A percentile compares a stretch with the other conserved stretches of the same genome.
Conservation (phyloP, 2,113 vertebrate genomes). For the human region DNA sequence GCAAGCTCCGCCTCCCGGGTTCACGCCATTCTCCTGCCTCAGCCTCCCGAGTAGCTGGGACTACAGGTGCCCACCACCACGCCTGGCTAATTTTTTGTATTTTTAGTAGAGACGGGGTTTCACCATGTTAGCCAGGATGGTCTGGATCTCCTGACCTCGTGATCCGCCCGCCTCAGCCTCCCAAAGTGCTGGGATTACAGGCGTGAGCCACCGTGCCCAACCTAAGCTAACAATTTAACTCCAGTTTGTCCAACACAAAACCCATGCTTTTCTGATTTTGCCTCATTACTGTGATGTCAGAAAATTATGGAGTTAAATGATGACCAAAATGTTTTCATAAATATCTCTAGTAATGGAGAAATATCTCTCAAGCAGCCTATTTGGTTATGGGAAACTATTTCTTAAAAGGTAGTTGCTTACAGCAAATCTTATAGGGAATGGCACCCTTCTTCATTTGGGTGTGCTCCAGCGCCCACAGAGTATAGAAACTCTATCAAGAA, state of each 20-base stretch:
- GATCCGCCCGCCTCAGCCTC: too few relatives aligned
- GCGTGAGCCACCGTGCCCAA: too few relatives aligned
- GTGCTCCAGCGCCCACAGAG: rapidly evolving
- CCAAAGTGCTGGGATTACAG: too few relatives aligned
- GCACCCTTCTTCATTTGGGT: not conserved
- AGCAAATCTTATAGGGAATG: not conserved
- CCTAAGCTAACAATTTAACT: not conserved
- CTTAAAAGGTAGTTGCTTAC: not conserved
- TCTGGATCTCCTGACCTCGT: too few relatives aligned
- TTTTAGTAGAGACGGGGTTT: too few relatives aligned
- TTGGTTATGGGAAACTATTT: not conserved
- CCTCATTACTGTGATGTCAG: not conserved
- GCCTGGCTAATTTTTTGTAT: too few relatives aligned
- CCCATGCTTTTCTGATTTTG: not conserved
- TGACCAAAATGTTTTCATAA: not conserved
- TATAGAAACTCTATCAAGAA: not conserved
- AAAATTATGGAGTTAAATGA: not conserved
- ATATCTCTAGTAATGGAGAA: not conserved
- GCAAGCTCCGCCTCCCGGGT: too few relatives aligned
- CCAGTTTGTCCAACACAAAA: not conserved
- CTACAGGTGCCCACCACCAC: too few relatives aligned
- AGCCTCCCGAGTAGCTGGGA: too few relatives aligned
- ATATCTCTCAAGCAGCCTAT: not conserved
- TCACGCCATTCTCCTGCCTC: too few relatives aligned
- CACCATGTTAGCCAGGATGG: too few relatives aligned